Evolutionary conservation across 2,888 invertebrate species (phyloP).

Genomic region (Salticus scenicus): DNA sequence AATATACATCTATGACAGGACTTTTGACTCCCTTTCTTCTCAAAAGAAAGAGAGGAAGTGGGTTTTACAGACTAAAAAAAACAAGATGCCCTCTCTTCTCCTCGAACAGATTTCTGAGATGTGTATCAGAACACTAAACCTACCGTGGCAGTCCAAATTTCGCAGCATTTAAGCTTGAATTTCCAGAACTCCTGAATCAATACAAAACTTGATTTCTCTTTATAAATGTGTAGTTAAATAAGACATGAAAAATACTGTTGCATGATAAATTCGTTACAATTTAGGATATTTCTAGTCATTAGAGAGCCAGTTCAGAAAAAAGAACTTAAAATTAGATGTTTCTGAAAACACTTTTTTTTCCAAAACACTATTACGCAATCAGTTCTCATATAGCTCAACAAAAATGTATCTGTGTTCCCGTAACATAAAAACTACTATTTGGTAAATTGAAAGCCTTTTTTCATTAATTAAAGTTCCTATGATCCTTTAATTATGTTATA

Average conservation of each 20-base stretch:
- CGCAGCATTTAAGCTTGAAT: neutral
- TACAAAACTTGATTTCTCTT: neutral
- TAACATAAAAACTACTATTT: slow-evolving; percentile 37
- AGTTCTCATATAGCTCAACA: neutral
- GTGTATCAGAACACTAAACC: neutral
- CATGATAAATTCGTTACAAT: neutral
- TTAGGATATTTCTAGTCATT: no score
- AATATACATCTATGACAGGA: slow-evolving; percentile 63
- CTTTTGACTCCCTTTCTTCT: slow-evolving; percentile 7
- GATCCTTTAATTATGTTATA: neutral
- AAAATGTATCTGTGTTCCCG: slow-evolving; percentile 37
- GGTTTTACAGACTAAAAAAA: slow-evolving; percentile 36
- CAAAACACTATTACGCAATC: neutral
- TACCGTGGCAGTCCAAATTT: neutral
- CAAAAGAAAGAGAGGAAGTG: slow-evolving; percentile 23
- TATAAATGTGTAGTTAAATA: neutral
- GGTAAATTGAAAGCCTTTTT: slow-evolving; percentile 25
- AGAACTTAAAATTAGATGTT: no score
- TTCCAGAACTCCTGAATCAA: neutral
- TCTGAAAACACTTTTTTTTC: no score
- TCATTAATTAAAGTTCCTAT: slow-evolving; percentile 46
- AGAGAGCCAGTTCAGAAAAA: no score
- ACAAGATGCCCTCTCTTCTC: neutral
- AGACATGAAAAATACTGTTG: neutral
- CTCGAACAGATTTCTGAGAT: neutral